Evolutionary conservation across 2,888 invertebrate species (phyloP), one percentile per base, ranked within the genome.

Genomic region (Frankliniella fusca): DNA sequence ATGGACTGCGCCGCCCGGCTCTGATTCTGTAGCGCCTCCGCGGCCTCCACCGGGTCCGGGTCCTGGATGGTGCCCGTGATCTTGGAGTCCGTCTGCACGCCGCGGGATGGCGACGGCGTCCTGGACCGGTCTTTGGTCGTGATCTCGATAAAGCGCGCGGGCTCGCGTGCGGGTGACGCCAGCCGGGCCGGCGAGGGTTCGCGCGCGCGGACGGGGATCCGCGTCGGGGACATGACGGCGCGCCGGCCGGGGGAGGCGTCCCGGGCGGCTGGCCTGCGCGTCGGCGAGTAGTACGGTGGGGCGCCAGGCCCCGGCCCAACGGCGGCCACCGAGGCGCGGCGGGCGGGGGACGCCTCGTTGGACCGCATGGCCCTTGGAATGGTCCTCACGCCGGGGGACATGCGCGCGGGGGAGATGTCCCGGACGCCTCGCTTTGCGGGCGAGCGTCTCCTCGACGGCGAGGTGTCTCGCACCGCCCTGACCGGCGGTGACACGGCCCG

Each of bases 171-270:
- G 70, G 23, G 70, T 15, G 54, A 20, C 12, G 18, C 20, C 54
- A 54, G 5, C 54, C 15, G 38, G 38, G 38, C 38, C 1, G 23
- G 23, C 11, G 27, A 23, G 23, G 70, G 70, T 12, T n/a, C n/a
- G 70, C 11, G 70, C 27, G 23, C 70, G 70, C 70, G 70, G 12
- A 23, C 70, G 2, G 70, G 70, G 27, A 76, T 76, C 23, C 70
- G 23, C 11, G 70, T 76, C 23, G 70, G 70, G 23, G 70, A 76
- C 70, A 76, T 76, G 27, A 76, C 70, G 70, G 70, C 70, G 23
- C 27, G 23, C 11, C 70, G 23, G 23, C 23, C n/a, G n/a, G 70
- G 70, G n/a, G 70, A 76, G 23, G 70, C 70, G 9, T 76, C 70
- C 27, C 70, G 23, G 70, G 23, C 70, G 23, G 70, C 70, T 9